Evolutionary conservation across 2,113 vertebrate genomes (phyloP).

Genomic region (Riparia riparia): DNA sequence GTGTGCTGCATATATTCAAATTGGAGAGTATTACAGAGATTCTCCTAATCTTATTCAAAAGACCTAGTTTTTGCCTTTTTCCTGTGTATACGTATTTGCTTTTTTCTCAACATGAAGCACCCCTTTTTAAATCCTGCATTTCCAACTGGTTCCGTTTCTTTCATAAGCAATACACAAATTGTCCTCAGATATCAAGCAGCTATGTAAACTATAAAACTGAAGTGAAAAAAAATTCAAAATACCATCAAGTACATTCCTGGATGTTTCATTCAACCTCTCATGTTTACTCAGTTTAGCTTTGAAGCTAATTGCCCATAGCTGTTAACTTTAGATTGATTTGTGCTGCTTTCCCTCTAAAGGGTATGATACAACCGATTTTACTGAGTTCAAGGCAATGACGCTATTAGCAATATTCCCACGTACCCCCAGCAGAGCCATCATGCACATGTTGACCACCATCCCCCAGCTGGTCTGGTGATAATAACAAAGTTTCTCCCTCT

Average conservation of each 20-base stretch:
- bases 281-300: constrained; percentile 43
- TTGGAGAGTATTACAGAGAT: neutral
- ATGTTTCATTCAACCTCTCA: constrained; percentile 46
- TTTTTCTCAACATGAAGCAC: neutral
- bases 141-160: constrained; percentile 35
- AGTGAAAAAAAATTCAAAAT: neutral
- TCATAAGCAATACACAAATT: constrained; percentile 14
- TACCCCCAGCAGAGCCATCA: constrained; percentile 54
- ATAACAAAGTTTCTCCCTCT: neutral
- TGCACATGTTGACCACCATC: neutral
- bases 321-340: constrained; percentile 56
- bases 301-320: constrained; percentile 32
- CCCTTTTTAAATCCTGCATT: constrained; percentile 55
- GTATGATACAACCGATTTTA: neutral
- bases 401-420: constrained; percentile 38
- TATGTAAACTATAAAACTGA: constrained; percentile 2
- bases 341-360: constrained; percentile 61
- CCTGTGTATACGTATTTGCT: neutral
- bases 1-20: neutral
- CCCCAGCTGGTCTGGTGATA: neutral
- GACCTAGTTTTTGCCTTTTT: neutral
- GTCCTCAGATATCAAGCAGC: constrained; percentile 38
- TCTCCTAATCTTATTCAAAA: neutral
- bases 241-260: constrained; percentile 5
- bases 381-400: neutral